Evolutionary conservation across 1,140 invertebrate genomes (phyloP).

Genomic region (Ruditapes philippinarum): DNA sequence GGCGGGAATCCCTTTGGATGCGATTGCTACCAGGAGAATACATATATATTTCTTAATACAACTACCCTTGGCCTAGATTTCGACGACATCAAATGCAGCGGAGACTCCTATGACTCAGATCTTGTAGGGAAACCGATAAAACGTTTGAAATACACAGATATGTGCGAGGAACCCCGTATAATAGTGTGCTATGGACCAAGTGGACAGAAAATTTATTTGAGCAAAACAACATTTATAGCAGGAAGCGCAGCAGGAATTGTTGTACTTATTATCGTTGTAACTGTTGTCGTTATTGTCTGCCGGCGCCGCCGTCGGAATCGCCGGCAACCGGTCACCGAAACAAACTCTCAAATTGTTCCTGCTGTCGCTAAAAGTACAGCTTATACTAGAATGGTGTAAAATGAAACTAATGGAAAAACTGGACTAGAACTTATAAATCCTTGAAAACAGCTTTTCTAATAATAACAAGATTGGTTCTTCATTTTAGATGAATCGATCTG

Average conservation of each 20-base stretch:
- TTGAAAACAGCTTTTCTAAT: too few species aligned
- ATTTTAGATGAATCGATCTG: too few species aligned
- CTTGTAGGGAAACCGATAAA: background rate
- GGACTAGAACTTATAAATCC: too few species aligned
- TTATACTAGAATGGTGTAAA: conserved; percentile 33
- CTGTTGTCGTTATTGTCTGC: background rate
- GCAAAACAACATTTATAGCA: background rate
- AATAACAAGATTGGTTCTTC: too few species aligned
- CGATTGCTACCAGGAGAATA: background rate
- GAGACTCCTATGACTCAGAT: background rate
- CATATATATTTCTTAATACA: conserved; percentile 5
- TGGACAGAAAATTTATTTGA: background rate
- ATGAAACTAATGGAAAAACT: too few species aligned
- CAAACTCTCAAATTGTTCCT: background rate
- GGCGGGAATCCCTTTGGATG: conserved; percentile 53
- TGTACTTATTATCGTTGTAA: background rate
- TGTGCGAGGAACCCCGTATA: conserved; percentile 28
- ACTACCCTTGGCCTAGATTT: conserved; percentile 5
- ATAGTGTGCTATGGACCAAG: conserved; percentile 20
- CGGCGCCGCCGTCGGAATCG: background rate
- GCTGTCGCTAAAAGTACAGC: background rate
- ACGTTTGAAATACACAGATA: background rate
- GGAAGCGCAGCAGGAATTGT: background rate
- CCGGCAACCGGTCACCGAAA: background rate
- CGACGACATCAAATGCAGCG: conserved; percentile 1